These are phyloP conservation scores for Vulpes vulpes DNA, from an alignment of 2,113 vertebrate genomes.

Conservation along the genomic window DNA sequence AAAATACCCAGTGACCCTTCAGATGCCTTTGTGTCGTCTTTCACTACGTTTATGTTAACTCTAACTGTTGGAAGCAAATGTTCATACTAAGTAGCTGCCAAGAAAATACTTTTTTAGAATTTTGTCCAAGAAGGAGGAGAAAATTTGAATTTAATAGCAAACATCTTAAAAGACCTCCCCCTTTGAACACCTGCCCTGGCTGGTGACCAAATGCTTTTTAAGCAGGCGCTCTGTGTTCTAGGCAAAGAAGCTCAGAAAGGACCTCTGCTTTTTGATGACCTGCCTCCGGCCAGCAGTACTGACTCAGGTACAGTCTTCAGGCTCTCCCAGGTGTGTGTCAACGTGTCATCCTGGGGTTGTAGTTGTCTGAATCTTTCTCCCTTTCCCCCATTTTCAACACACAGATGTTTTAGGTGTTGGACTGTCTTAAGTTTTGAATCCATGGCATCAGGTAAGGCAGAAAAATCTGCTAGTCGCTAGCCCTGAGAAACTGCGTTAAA, in stretches of 20 bases:
- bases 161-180: neutral
- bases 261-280: conserved; percentile 85
- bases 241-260: conserved; percentile 82
- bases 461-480: conserved; percentile 49
- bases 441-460: conserved; percentile 83
- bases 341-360: conserved; percentile 66
- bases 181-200: neutral
- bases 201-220: fast-evolving
- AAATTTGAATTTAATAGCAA: neutral
- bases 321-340: conserved; percentile 79
- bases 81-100: neutral
- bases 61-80: neutral
- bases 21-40: neutral
- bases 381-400: conserved; percentile 80
- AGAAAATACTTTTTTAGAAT: neutral
- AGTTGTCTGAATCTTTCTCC: conserved; percentile 73
- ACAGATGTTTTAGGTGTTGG: conserved; percentile 82
- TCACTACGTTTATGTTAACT: neutral
- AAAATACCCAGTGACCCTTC: neutral
- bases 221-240: conserved; percentile 81
- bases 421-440: conserved; percentile 80
- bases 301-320: conserved; percentile 86
- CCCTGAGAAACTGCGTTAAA: conserved; percentile 48
- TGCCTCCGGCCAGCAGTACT: conserved; percentile 85
- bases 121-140: neutral